phyloP scores from a whole-genome alignment of 2,797 vertebrate species.

The Sebastes cheni region DNA sequence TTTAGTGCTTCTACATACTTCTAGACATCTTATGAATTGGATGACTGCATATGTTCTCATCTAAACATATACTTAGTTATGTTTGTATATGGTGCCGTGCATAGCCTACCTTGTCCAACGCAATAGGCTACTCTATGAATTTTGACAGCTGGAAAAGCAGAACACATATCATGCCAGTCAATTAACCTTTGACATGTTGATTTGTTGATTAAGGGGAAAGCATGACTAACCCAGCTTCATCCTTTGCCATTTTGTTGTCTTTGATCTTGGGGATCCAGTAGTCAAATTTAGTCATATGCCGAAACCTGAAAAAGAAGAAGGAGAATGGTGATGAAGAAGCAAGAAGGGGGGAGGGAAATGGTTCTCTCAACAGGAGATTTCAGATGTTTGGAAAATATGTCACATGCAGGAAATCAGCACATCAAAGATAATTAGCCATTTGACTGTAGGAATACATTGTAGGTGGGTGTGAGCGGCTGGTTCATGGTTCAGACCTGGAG shows the following conservation, averaged over 20 bases:
- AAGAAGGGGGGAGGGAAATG: not conserved
- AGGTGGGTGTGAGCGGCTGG: not conserved
- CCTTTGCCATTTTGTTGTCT: constrained; percentile 27
- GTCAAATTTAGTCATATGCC: constrained; percentile 5
- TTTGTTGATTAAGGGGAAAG: constrained; percentile 34
- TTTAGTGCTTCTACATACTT: not conserved
- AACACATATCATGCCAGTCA: not conserved
- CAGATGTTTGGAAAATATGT: constrained; percentile 34
- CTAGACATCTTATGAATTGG: not conserved
- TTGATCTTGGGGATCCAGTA: constrained; percentile 18
- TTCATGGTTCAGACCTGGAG: constrained; percentile 21
- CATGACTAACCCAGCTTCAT: constrained; percentile 12
- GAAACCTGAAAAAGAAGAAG: not conserved
- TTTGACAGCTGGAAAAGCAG: constrained; percentile 24
- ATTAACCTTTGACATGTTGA: constrained; percentile 23
- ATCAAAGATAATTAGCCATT: constrained; percentile 5
- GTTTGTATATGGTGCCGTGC: not conserved
- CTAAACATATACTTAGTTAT: not conserved
- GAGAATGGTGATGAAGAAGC: not conserved
- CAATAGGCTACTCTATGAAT: not conserved
- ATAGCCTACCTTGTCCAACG: not conserved
- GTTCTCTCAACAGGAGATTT: not conserved
- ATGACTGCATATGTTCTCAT: not conserved
- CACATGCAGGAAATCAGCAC: constrained; percentile 14
- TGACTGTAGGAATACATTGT: not conserved